These are phyloP conservation scores for Marronus borbonicus DNA, from an alignment of 2,888 invertebrate species.

Conservation along the genomic window DNA sequence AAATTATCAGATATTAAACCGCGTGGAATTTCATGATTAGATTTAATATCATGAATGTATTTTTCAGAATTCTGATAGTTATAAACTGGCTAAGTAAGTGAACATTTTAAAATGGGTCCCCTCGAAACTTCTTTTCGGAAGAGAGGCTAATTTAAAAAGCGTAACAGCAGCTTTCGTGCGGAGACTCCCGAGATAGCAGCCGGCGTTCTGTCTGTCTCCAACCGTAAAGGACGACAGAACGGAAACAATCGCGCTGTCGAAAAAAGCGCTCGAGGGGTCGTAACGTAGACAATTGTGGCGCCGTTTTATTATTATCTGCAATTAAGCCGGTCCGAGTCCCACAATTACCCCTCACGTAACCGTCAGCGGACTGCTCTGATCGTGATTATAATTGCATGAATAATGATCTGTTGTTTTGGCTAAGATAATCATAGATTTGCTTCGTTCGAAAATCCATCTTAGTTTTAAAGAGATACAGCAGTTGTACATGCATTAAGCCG, in stretches of 20 bases:
- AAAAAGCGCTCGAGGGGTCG: conserved; percentile 4
- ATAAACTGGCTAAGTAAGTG: not conserved
- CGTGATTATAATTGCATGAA: conserved; percentile 15
- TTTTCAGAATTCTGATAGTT: not conserved
- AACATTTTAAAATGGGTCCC: not conserved
- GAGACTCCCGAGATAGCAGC: not conserved
- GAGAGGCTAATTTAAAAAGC: conserved; percentile 15
- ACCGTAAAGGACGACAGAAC: not conserved
- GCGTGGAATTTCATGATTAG: too few relatives aligned
- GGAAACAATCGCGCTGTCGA: conserved; percentile 27
- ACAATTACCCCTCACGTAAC: conserved; percentile 28
- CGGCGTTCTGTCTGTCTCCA: conserved; percentile 9
- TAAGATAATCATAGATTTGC: conserved; percentile 18
- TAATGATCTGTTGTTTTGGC: not conserved
- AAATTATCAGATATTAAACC: too few relatives aligned
- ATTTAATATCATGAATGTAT: too few relatives aligned
- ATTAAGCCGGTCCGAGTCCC: conserved; percentile 15
- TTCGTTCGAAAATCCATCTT: not conserved
- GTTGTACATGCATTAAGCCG: not conserved
- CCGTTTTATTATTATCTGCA: conserved; percentile 22
- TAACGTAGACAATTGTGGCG: conserved; percentile 20
- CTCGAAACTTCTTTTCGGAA: conserved; percentile 1
- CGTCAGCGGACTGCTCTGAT: conserved; percentile 2
- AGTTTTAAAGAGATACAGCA: not conserved
- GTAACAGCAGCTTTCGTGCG: conserved; percentile 20